Percentiles rank a stretch among this genome's conserved stretches.
These are phyloP conservation scores for Ephialtes manifestator DNA, from an alignment of 2,888 invertebrate species.

Conservation along the genomic window DNA sequence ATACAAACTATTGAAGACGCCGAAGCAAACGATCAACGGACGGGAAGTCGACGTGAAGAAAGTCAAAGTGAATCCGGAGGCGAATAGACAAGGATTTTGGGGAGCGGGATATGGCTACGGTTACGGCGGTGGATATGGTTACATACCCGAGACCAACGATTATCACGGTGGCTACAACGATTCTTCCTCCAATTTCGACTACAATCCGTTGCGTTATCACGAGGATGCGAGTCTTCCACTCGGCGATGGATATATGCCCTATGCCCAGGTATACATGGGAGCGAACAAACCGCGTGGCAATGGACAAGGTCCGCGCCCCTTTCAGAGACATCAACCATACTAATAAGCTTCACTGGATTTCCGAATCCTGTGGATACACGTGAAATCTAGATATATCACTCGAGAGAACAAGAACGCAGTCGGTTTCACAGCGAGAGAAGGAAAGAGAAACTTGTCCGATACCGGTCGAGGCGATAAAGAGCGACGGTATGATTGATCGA, in stretches of 20 bases:
- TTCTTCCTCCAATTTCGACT: constrained; percentile 85
- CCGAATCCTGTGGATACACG: constrained; percentile 70
- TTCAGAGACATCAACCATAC: constrained; percentile 86
- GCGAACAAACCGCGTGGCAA: constrained; percentile 84
- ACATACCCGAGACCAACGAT: constrained; percentile 83
- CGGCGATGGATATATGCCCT: constrained; percentile 83
- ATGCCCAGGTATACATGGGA: constrained; percentile 74
- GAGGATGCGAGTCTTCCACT: constrained; percentile 77
- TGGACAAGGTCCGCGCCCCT: constrained; percentile 84
- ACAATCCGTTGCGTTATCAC: constrained; percentile 67
- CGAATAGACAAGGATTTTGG: constrained; percentile 84
- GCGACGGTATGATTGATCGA: constrained; percentile 3
- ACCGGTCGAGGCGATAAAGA: constrained; percentile 12
- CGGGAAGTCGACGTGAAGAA: constrained; percentile 88
- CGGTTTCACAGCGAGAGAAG: constrained; percentile 27
- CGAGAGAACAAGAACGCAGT: constrained; percentile 26
- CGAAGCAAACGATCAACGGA: constrained; percentile 88
- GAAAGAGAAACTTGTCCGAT: constrained; percentile 7
- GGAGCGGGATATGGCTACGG: constrained; percentile 83
- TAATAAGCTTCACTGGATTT: constrained; percentile 73
- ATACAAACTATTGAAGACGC: constrained; percentile 87
- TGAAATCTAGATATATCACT: constrained; percentile 64
- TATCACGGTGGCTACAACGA: constrained; percentile 84
- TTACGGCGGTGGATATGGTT: constrained; percentile 82
- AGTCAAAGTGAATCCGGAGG: constrained; percentile 88